phyloP scores from a whole-genome alignment of 2,888 invertebrate genomes.

The Andrena flavipes region DNA sequence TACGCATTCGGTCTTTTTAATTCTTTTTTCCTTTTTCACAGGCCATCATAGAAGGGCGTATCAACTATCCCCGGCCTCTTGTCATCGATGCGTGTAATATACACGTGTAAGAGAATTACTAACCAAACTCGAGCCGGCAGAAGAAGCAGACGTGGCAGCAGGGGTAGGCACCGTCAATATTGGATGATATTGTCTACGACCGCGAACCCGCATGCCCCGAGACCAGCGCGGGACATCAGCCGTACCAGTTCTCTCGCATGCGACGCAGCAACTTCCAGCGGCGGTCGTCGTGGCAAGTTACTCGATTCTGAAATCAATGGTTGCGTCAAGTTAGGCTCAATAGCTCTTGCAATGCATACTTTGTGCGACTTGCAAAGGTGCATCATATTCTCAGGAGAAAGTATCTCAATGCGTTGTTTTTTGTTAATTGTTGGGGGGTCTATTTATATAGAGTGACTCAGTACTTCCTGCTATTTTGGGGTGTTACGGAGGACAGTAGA shows the following conservation, averaged over 20 bases:
- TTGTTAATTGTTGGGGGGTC: too few species aligned
- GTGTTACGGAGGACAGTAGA: too few species aligned
- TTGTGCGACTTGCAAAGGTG: not conserved
- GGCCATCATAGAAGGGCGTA: constrained; percentile 25
- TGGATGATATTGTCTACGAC: constrained; percentile 93
- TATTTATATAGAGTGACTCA: too few species aligned
- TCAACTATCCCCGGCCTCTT: constrained; percentile 54
- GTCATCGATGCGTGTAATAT: constrained; percentile 40
- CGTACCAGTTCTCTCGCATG: constrained; percentile 95
- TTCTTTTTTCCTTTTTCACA: constrained; percentile 5
- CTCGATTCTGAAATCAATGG: constrained; percentile 89
- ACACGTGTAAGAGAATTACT: constrained; percentile 67
- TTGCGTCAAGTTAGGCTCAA: not conserved
- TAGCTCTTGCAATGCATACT: not conserved
- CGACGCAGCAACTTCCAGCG: constrained; percentile 95
- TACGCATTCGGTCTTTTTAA: constrained; percentile 11
- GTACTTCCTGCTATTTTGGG: too few species aligned
- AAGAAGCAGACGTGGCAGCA: constrained; percentile 83
- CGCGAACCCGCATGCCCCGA: constrained; percentile 98
- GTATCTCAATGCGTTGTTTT: too few species aligned
- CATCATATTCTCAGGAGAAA: too few species aligned
- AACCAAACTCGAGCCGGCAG: constrained; percentile 83
- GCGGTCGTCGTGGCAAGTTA: constrained; percentile 95
- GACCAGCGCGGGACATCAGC: constrained; percentile 94
- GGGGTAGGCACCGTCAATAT: constrained; percentile 86